Evolutionary conservation across 2,888 invertebrate genomes (phyloP).

Genomic region (Hecatera dysodea): DNA sequence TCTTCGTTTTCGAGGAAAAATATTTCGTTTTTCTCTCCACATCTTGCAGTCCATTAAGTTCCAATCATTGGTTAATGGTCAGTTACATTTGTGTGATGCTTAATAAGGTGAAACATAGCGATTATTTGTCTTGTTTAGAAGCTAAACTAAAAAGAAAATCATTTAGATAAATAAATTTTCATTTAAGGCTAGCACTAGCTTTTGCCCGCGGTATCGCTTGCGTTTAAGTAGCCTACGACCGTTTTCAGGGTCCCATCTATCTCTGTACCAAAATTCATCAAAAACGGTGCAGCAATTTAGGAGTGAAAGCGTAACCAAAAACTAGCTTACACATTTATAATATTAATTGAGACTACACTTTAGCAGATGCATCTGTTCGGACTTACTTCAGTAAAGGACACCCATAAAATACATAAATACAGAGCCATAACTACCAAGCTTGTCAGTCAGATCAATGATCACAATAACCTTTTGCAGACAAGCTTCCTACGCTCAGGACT

Average conservation of each 20-base stretch:
- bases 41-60: constrained; percentile 30
- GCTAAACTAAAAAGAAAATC: not conserved
- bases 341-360: too few species aligned
- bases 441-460: constrained; percentile 2
- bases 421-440: not conserved
- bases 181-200: too few species aligned
- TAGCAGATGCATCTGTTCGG: not conserved
- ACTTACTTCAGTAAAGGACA: not conserved
- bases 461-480: constrained; percentile 6
- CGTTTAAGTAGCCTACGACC: too few species aligned
- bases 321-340: too few species aligned
- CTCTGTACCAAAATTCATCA: not conserved
- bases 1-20: constrained; percentile 40
- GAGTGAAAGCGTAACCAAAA: too few species aligned
- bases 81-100: not conserved
- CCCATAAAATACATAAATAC: not conserved
- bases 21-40: constrained; percentile 31
- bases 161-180: too few species aligned
- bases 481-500: not conserved
- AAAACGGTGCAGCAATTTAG: not conserved
- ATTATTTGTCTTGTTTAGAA: constrained; percentile 4
- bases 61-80: constrained; percentile 28
- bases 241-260: too few species aligned
- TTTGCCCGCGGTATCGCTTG: too few species aligned
- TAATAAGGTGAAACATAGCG: constrained; percentile 15